Conservation (phyloP, 2,888 invertebrate species). For the Unio pictorum region DNA sequence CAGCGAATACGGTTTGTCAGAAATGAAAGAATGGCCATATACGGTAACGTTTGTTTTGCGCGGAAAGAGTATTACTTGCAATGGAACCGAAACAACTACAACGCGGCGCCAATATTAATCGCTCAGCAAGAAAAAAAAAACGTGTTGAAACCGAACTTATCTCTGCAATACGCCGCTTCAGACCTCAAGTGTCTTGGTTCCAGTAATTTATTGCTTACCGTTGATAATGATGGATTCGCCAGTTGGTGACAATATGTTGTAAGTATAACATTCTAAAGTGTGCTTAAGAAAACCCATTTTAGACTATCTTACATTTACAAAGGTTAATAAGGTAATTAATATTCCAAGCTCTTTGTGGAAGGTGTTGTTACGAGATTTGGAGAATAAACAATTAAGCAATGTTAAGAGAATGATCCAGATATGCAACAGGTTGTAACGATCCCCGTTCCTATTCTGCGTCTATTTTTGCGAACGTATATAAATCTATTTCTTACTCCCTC, state of each 20-base stretch:
- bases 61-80: slow-evolving; percentile 20
- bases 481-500: no score
- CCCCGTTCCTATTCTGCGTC: no score
- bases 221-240: neutral
- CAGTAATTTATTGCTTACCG: neutral
- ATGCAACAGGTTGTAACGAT: no score
- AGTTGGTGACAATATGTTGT: slow-evolving; percentile 3
- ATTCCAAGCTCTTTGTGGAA: no score
- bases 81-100: slow-evolving; percentile 15
- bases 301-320: no score
- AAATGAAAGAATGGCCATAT: slow-evolving; percentile 20
- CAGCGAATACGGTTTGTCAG: neutral
- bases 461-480: no score
- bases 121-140: neutral
- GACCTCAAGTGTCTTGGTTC: slow-evolving; percentile 1
- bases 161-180: slow-evolving; percentile 1
- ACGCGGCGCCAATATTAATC: neutral
- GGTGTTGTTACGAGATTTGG: no score
- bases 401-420: no score
- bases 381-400: no score
- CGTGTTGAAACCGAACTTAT: slow-evolving; percentile 4
- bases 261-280: neutral
- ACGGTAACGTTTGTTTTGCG: slow-evolving; percentile 15
- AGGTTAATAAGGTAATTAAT: no score
- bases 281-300: no score